Base-by-base conservation (phyloP, 2,888 invertebrate genomes). In the Apoderus coryli region DNA sequence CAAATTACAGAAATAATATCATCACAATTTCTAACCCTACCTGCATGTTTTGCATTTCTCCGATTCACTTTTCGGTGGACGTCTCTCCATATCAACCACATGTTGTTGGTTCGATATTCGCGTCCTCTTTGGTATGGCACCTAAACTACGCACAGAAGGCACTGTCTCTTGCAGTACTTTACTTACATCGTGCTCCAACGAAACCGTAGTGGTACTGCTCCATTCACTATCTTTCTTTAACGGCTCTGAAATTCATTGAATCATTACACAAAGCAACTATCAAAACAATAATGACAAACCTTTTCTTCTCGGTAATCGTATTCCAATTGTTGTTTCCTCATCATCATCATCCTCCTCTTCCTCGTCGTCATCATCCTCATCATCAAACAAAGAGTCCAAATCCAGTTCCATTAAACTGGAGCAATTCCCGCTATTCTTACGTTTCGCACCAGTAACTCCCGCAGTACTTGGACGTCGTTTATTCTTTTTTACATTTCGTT, bases 41-140 rank as follows among this genome's bases (percentile, higher is more conserved):
- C 52, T 44, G 24, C 51, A 52, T 16, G 43, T 46, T 30, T 48
- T 50, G 25, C 53, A 52, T 16, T 56, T 52, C 31, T 52, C 54
- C 10, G 54, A 54, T 43, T 53, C 57, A 33, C 52, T 53, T 43
- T 52, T 58, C 12, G 50, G 48, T 11, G 52, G 44, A 39, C 44
- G 46, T 14, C 43, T 37, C 12, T 44, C 40, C 4, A 41, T 35
- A 14, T 33, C 22, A 25, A 25, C 33, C 4, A 35, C 26, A 16
- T 40, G 38, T 15, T 39, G 39, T 23, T 36, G 35, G 5, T 37
- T 32, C 6, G 37, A 14, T 11, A 29, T 31, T 12, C 43, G 38
- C 27, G 36, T 59, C 56, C 73, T 74, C 55, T 80, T 76, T 34
- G 75, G 76, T 54, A 74, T 75, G 38, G 75, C 76, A 35, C 77